Conservation (phyloP, 2,113 vertebrate genomes). For the Seriola dumerili region DNA sequence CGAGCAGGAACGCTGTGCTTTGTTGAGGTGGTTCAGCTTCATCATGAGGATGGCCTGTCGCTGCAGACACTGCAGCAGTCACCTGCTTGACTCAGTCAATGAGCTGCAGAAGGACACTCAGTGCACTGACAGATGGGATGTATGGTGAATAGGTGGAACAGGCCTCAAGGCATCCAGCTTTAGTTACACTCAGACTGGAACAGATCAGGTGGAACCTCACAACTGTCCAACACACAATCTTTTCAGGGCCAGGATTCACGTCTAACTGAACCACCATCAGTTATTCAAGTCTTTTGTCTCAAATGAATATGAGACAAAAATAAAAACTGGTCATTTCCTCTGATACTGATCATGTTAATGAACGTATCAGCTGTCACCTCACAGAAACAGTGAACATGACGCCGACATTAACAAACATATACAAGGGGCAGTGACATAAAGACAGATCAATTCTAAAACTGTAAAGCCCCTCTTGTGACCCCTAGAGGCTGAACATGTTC, state of each 20-base stretch:
- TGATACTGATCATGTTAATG: background rate
- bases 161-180: conserved; percentile 40
- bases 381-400: no score
- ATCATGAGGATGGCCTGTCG: conserved; percentile 28
- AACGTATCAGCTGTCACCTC: background rate
- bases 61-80: conserved; percentile 20
- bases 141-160: conserved; percentile 27
- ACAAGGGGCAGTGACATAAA: background rate
- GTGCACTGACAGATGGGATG: conserved; percentile 49
- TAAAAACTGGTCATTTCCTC: no score
- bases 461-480: background rate
- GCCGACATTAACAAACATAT: background rate
- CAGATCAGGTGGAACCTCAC: conserved; percentile 1
- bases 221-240: background rate
- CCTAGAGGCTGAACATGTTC: background rate
- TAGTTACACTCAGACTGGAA: conserved; percentile 34
- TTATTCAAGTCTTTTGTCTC: background rate
- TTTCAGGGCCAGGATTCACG: background rate
- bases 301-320: background rate
- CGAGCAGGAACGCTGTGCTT: conserved; percentile 12
- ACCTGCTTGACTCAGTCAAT: conserved; percentile 26
- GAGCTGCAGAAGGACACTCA: background rate
- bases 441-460: background rate
- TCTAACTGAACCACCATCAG: background rate
- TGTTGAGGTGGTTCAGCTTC: conserved; percentile 42